Conservation (phyloP, 2,888 invertebrate genomes). For the Synergus itoensis region DNA sequence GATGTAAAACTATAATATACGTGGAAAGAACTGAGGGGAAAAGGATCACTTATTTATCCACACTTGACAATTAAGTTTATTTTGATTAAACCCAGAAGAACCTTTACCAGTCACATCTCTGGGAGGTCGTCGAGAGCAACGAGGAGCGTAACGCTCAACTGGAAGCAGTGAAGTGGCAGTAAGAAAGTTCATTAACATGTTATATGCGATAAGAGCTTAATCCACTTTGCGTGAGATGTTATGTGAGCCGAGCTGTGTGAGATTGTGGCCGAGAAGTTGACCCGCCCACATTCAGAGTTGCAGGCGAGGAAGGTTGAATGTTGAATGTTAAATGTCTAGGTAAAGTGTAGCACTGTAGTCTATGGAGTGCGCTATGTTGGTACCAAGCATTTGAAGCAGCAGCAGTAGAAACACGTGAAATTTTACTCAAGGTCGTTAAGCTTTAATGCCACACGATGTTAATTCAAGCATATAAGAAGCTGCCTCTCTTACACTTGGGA, state of each 20-base stretch:
- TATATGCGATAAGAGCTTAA: constrained; percentile 48
- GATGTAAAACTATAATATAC: too few relatives aligned
- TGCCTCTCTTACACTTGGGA: not conserved
- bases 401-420: constrained; percentile 21
- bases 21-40: too few relatives aligned
- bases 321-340: constrained; percentile 26
- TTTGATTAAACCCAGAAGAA: not conserved
- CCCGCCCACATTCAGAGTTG: constrained; percentile 6
- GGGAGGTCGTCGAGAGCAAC: not conserved
- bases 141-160: constrained; percentile 13
- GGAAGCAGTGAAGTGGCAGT: constrained; percentile 27
- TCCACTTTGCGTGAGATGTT: constrained; percentile 48
- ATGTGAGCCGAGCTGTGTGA: constrained; percentile 25
- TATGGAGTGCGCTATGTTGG: constrained; percentile 1
- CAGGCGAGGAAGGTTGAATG: constrained; percentile 29
- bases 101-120: not conserved
- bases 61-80: not conserved
- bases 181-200: constrained; percentile 53
- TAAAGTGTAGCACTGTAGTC: constrained; percentile 19
- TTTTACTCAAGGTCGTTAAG: constrained; percentile 30
- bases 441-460: constrained; percentile 25
- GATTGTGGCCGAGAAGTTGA: constrained; percentile 40
- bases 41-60: too few relatives aligned
- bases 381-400: constrained; percentile 9
- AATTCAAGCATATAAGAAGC: constrained; percentile 1